phyloP scores from a whole-genome alignment of 2,888 invertebrate species.

The Aphidius colemani region DNA sequence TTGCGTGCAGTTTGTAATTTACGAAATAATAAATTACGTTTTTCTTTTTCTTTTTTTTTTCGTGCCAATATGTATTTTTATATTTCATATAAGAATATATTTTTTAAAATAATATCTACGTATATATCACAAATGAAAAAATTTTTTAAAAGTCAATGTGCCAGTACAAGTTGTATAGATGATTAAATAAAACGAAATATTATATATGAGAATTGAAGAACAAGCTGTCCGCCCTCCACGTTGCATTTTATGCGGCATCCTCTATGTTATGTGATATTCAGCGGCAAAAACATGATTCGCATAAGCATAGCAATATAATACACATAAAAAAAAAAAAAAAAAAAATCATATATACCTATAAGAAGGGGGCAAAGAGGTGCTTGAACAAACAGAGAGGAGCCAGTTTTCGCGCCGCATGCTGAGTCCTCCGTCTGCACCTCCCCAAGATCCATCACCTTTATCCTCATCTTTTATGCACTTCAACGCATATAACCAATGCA shows the following conservation, averaged over 20 bases:
- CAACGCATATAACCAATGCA: not conserved
- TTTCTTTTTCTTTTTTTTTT: not conserved
- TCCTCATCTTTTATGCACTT: conserved; percentile 24
- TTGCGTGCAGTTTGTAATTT: conserved; percentile 36
- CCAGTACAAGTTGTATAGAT: conserved; percentile 5
- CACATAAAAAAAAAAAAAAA: conserved; percentile 18
- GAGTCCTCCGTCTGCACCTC: conserved; percentile 44
- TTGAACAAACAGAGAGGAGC: conserved; percentile 50
- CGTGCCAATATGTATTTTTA: no score
- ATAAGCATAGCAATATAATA: conserved; percentile 16
- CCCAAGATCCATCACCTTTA: conserved; percentile 47
- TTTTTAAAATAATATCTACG: not conserved
- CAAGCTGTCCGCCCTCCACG: conserved; percentile 44
- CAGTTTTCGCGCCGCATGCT: conserved; percentile 47
- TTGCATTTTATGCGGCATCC: conserved; percentile 27
- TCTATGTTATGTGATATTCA: conserved; percentile 16
- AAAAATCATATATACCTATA: conserved; percentile 31
- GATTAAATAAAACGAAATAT: conserved; percentile 10
- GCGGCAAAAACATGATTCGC: no score
- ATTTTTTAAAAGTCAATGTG: not conserved
- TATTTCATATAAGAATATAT: conserved; percentile 12
- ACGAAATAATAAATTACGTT: conserved; percentile 18
- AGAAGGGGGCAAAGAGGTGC: conserved; percentile 39
- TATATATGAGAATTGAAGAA: conserved; percentile 29
- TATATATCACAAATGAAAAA: not conserved